These are phyloP conservation scores for Eueremaeus valkanovi DNA, from an alignment of 2,888 invertebrate genomes.

Conservation along the genomic window DNA sequence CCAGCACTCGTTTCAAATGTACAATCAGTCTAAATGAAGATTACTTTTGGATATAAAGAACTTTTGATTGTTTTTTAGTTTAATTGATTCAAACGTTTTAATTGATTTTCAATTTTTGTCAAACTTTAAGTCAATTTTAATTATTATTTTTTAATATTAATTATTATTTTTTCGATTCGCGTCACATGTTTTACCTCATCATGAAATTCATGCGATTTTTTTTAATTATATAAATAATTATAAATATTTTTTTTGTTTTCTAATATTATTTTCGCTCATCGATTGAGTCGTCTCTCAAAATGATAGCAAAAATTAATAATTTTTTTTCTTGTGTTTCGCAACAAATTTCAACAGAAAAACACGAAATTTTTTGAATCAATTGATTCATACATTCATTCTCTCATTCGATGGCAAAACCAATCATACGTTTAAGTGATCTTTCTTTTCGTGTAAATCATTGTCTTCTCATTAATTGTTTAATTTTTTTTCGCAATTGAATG, in stretches of 20 bases:
- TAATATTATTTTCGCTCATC: too few species aligned
- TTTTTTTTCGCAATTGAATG: background rate
- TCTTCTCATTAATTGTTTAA: background rate
- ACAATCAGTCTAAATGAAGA: constrained; percentile 46
- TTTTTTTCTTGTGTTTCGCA: too few species aligned
- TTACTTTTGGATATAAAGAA: background rate
- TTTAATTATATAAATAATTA: background rate
- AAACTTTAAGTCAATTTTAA: background rate
- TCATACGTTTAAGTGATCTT: background rate
- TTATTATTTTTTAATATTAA: constrained; percentile 12
- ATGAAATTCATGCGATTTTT: background rate
- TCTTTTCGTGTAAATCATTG: background rate
- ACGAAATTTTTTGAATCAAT: too few species aligned
- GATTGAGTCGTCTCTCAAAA: too few species aligned
- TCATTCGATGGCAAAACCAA: background rate
- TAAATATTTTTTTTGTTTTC: background rate
- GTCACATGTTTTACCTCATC: constrained; percentile 17
- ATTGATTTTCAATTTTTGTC: background rate
- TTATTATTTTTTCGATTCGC: background rate
- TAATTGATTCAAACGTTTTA: constrained; percentile 7
- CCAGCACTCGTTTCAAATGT: constrained; percentile 47
- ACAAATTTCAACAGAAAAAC: too few species aligned
- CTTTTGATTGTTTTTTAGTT: background rate
- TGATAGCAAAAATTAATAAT: too few species aligned
- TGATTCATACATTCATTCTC: too few species aligned